A percentile compares a stretch with the other conserved stretches of the same genome.
Conservation (phyloP, 2,888 invertebrate species). For the Invenusta paracnida region DNA sequence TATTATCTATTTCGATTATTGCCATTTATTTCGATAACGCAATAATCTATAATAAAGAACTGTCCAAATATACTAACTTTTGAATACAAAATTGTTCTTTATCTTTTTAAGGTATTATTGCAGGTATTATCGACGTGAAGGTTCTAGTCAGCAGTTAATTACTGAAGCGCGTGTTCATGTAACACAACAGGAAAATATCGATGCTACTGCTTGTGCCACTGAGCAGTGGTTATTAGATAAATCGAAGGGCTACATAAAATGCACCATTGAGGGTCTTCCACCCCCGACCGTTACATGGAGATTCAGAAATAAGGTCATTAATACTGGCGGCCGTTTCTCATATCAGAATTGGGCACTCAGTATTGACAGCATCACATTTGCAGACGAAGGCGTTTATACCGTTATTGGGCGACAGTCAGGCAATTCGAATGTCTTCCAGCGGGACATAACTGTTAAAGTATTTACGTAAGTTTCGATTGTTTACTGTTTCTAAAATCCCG, state of each 20-base stretch:
- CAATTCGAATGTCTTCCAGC: not conserved
- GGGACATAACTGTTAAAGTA: constrained; percentile 4
- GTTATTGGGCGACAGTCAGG: constrained; percentile 13
- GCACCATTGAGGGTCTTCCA: not conserved
- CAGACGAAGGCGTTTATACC: constrained; percentile 5
- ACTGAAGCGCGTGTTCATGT: not conserved
- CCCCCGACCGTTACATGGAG: not conserved
- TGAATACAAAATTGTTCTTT: too few species aligned
- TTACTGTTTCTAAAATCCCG: not conserved
- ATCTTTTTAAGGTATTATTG: not conserved
- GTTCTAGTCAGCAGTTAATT: not conserved
- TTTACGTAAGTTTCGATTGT: not conserved
- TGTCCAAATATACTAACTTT: too few species aligned
- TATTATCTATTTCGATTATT: too few species aligned
- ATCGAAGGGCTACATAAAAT: not conserved
- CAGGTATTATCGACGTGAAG: not conserved
- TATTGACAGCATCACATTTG: not conserved
- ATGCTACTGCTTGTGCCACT: not conserved
- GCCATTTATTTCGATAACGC: too few species aligned
- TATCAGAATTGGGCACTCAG: not conserved
- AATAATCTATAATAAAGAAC: too few species aligned
- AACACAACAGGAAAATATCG: not conserved
- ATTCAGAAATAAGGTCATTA: not conserved
- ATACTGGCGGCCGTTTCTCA: not conserved
- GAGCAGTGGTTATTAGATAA: not conserved